A percentile compares a stretch with the other conserved stretches of the same genome.
Conservation (phyloP, 2,797 vertebrate genomes). For the Rousettus madagascariensis region DNA sequence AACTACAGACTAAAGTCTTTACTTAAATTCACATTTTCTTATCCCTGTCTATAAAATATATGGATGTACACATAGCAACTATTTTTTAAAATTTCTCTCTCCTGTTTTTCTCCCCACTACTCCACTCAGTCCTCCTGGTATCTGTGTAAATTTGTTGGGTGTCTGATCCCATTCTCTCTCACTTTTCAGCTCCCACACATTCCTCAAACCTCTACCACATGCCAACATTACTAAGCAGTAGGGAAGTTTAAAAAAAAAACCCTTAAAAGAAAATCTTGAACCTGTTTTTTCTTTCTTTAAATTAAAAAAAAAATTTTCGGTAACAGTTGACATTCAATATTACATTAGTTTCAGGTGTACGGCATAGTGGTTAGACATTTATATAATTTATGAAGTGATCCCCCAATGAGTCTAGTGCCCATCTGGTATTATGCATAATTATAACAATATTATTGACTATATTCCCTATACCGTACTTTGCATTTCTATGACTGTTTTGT, state of each 20-base stretch:
- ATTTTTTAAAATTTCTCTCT: constrained; percentile 67
- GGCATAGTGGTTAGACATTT: background rate
- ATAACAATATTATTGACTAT: too few relatives aligned
- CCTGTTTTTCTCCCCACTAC: background rate
- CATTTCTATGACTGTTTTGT: background rate
- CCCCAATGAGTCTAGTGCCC: too few relatives aligned
- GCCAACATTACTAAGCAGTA: background rate
- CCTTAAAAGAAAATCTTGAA: background rate
- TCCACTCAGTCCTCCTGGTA: background rate
- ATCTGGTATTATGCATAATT: too few relatives aligned
- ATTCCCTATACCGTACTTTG: background rate
- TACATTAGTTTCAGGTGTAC: background rate
- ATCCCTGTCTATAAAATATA: constrained; percentile 80
- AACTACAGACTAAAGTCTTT: constrained; percentile 79
- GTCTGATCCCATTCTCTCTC: background rate
- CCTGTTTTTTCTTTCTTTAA: background rate
- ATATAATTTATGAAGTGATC: too few relatives aligned
- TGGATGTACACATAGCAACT: constrained; percentile 65
- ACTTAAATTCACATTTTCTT: constrained; percentile 82
- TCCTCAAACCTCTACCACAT: background rate
- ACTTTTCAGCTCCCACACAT: background rate
- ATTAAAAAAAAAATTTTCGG: background rate
- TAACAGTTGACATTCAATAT: background rate
- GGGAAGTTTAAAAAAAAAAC: background rate
- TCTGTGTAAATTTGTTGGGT: background rate